Evolutionary conservation across 2,113 vertebrate genomes (phyloP), one percentile per base, ranked within the genome.

Genomic region (Melanocharis versteri): DNA sequence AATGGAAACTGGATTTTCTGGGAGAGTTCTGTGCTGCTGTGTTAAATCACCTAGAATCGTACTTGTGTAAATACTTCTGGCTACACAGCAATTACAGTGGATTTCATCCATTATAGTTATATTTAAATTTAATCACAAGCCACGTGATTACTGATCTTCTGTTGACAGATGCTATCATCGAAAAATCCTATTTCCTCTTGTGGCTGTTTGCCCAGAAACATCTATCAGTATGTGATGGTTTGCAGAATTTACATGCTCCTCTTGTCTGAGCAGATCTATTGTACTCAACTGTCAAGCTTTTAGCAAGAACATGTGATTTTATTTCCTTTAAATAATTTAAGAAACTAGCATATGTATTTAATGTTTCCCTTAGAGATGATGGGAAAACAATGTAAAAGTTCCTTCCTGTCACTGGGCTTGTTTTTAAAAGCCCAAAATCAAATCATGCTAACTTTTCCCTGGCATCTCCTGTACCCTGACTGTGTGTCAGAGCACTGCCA

Each of bases 201-300:
- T 97, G 96, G 90, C 96, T 75, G 24, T 76, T 96, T 94, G 92
- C 92, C 94, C 95, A 95, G 96, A 93, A 93, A 90, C 56, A 53
- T 91, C 87, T 81, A 87, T 93, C 82, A 83, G 61, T 69, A 66
- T 91, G 78, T 71, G 64, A 87, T 71, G 62, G 71, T 94, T 76
- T 89, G 65, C 81, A 92, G 80, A 75, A 95, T 90, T 65, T 91
- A 78, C 54, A 93, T 45, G 70, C 51, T 94, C 2, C 39, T 92
- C 70, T 69, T 90, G 60, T 82, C 87, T 83, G 35, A 91, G 54
- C 37, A 73, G 17, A 77, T 89, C 78, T 79, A 61, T 90, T 93
- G 68, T 94, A 78, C 45, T 86, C 42, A 65, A n/a, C 87, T 82
- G 45, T 86, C 75, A 89, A 88, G 91, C 53, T 93, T 92, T 93